Base-by-base conservation (phyloP, 2,113 vertebrate genomes). In the Willisornis vidua region DNA sequence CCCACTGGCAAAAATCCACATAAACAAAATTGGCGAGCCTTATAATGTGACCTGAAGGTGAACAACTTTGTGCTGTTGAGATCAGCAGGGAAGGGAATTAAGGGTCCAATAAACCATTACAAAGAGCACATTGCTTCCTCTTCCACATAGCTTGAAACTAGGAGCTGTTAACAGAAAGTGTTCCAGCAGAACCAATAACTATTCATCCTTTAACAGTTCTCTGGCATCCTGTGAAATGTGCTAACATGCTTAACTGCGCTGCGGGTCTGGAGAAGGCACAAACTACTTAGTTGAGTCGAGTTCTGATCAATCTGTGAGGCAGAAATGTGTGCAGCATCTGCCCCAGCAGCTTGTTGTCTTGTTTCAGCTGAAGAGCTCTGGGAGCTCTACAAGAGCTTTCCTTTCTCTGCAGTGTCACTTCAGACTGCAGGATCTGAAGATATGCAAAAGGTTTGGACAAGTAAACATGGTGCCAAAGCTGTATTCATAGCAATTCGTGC, bases 391-490 rank as follows among this genome's bases (percentile, higher is more conserved):
- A 70, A 71, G 28, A 71, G 28, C 74, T 49, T 92, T 82, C 7
- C 39, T 81, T 73, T 80, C 65, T 70, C n/a, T 90, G 54, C 39
- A 1, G 0, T 88, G 90, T 94, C 81, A 77, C 67, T 95, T 91
- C 68, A 86, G 78, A 52, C 80, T 63, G 49, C 1, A 2, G n/a
- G 14, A 86, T 82, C 39, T 48, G 82, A 80, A 91, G 90, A 86
- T 26, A 86, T 29, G 75, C 58, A 48, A 57, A 95, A 79, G 89
- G 9, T 80, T 86, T 96, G 66, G 94, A 94, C 92, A 93, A 95
- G 83, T 29, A 95, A 90, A 75, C 75, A 20, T 59, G 52, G 35
- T 91, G n/a, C 72, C 41, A 89, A 94, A 87, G 84, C n/a, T 66
- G 31, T 71, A 52, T 41, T 85, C 67, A 58, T 31, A 73, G 39